phyloP scores from a whole-genome alignment of 1,140 invertebrate genomes.

The Marisa cornuarietis region DNA sequence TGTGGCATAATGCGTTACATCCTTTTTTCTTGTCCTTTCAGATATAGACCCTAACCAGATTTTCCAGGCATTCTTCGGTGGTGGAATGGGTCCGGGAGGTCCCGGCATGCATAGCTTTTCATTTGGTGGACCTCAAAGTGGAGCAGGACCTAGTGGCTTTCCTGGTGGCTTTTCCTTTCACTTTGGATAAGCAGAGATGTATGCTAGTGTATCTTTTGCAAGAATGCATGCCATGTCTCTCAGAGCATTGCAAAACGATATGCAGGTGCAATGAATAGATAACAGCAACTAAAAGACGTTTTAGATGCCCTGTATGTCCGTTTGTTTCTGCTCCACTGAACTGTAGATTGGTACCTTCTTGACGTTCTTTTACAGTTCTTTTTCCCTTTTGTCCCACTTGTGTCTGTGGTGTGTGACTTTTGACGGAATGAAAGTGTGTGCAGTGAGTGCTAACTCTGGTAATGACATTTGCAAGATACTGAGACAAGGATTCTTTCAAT shows the following conservation, averaged over 20 bases:
- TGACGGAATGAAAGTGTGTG: no score
- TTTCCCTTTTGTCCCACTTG: background rate
- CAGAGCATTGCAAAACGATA: background rate
- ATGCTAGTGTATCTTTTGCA: background rate
- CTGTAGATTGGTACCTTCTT: background rate
- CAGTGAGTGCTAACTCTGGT: no score
- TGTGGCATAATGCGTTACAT: background rate
- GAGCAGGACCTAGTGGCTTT: slow-evolving; percentile 29
- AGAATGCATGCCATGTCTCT: background rate
- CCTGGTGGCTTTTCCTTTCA: slow-evolving; percentile 73
- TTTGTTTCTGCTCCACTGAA: background rate
- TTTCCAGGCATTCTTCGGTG: slow-evolving; percentile 82
- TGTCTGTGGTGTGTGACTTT: no score
- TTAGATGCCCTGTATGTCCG: background rate
- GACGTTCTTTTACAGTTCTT: background rate
- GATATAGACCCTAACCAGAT: slow-evolving; percentile 80
- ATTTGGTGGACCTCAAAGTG: slow-evolving; percentile 43
- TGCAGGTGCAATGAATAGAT: background rate
- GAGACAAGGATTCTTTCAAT: no score
- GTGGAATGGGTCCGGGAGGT: slow-evolving; percentile 42
- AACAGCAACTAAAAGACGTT: background rate
- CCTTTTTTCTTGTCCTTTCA: slow-evolving; percentile 66
- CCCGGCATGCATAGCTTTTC: slow-evolving; percentile 70
- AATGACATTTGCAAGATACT: no score
- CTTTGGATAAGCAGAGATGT: slow-evolving; percentile 69